Conservation (phyloP, 2,888 invertebrate genomes). For the Mongoloraphidia duomilia region DNA sequence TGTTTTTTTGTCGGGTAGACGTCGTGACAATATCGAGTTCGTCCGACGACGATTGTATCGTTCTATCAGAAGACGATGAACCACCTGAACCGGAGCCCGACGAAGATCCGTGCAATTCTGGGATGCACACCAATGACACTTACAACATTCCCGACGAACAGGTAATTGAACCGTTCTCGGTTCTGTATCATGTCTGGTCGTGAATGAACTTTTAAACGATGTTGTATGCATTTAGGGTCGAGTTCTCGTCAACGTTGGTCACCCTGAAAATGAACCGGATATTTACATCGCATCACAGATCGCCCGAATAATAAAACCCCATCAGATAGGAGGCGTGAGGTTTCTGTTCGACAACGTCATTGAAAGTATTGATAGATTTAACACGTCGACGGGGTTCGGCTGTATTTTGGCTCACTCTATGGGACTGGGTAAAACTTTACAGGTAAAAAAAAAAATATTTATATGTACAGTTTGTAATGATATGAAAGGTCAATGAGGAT, state of each 20-base stretch:
- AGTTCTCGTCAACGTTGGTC: constrained; percentile 86
- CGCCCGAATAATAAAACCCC: constrained; percentile 82
- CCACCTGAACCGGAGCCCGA: constrained; percentile 65
- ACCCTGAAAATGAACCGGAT: constrained; percentile 79
- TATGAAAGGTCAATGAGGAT: no score
- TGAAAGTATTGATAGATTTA: constrained; percentile 80
- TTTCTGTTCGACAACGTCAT: constrained; percentile 95
- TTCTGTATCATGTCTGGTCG: no score
- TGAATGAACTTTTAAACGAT: no score
- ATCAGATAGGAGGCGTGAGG: constrained; percentile 62
- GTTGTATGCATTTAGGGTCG: constrained; percentile 38
- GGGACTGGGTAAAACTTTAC: constrained; percentile 98
- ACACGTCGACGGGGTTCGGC: constrained; percentile 77
- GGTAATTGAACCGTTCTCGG: constrained; percentile 2
- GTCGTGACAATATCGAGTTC: constrained; percentile 55
- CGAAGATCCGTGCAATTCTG: constrained; percentile 83
- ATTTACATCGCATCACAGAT: constrained; percentile 87
- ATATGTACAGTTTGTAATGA: not conserved
- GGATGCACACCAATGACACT: constrained; percentile 81
- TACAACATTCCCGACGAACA: constrained; percentile 84
- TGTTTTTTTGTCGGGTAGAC: not conserved
- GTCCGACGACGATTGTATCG: constrained; percentile 76
- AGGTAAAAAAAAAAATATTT: constrained; percentile 23
- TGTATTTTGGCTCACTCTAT: constrained; percentile 98
- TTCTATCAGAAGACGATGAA: constrained; percentile 69